phyloP scores from a whole-genome alignment of 2,113 vertebrate genomes.

The Neogale vison region DNA sequence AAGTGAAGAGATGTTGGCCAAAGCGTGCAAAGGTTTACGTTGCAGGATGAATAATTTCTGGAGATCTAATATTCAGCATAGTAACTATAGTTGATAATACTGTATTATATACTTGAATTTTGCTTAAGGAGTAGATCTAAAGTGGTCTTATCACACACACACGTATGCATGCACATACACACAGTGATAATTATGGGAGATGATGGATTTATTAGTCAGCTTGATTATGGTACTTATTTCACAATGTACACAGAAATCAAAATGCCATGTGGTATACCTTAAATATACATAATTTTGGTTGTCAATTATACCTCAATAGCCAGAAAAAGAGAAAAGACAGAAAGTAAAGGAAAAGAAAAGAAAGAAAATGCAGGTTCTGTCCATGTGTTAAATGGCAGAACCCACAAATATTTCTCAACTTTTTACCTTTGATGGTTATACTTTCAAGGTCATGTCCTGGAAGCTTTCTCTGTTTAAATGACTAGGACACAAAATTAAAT shows the following conservation, averaged over 20 bases:
- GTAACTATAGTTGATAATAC: neutral
- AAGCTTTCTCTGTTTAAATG: neutral
- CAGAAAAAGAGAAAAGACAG: neutral
- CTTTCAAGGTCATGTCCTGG: neutral
- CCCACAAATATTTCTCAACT: neutral
- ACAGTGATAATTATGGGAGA: neutral
- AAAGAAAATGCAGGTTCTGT: neutral
- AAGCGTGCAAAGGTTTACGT: neutral
- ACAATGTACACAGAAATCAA: neutral
- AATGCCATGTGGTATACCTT: neutral
- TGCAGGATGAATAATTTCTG: neutral
- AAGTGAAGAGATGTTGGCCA: neutral
- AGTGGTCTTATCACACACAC: neutral
- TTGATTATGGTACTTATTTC: neutral
- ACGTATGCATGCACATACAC: too few relatives aligned
- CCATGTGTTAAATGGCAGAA: neutral
- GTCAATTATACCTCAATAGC: neutral
- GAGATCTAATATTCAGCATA: neutral
- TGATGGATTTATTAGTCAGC: neutral
- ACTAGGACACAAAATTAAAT: neutral
- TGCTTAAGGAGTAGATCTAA: neutral
- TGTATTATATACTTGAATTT: neutral
- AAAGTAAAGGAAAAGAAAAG: neutral
- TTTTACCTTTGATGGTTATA: neutral
- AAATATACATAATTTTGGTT: neutral